A percentile compares a stretch with the other conserved stretches of the same genome.
Evolutionary conservation across 2,888 invertebrate genomes (phyloP).

Genomic region (Megastigmus dorsalis): DNA sequence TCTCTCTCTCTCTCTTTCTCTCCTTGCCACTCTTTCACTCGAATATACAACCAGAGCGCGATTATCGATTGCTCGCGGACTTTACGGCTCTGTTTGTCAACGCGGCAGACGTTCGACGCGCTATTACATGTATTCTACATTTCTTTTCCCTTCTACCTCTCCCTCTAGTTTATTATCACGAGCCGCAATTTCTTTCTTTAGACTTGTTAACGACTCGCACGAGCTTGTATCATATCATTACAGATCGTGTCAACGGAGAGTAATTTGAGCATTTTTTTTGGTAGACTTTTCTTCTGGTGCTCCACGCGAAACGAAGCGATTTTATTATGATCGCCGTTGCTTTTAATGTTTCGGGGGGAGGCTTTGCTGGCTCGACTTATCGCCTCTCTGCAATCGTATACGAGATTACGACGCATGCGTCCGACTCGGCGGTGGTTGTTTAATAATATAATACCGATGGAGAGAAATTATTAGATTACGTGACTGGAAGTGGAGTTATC

Average conservation of each 20-base stretch:
- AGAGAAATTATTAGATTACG: constrained; percentile 27
- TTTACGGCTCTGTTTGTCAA: constrained; percentile 41
- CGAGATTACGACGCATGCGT: too few relatives aligned
- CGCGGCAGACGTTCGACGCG: constrained; percentile 4
- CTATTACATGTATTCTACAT: not conserved
- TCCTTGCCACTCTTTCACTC: too few relatives aligned
- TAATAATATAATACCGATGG: not conserved
- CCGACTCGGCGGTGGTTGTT: not conserved
- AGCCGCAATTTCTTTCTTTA: not conserved
- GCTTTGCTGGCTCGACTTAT: not conserved
- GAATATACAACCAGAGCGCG: constrained; percentile 1
- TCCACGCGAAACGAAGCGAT: too few relatives aligned
- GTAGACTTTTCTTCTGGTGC: too few relatives aligned
- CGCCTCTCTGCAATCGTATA: not conserved
- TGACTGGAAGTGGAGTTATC: constrained; percentile 8
- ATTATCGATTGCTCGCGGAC: constrained; percentile 41
- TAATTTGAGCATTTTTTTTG: too few relatives aligned
- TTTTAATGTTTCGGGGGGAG: not conserved
- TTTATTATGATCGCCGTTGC: too few relatives aligned
- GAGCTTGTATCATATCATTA: too few relatives aligned
- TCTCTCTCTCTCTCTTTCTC: not conserved
- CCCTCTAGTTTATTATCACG: too few relatives aligned
- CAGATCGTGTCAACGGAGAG: not conserved
- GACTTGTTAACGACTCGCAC: not conserved
- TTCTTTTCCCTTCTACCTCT: too few relatives aligned